These are phyloP conservation scores for Drosophila parvula DNA, from an alignment of 1,140 invertebrate species.

Conservation along the genomic window DNA sequence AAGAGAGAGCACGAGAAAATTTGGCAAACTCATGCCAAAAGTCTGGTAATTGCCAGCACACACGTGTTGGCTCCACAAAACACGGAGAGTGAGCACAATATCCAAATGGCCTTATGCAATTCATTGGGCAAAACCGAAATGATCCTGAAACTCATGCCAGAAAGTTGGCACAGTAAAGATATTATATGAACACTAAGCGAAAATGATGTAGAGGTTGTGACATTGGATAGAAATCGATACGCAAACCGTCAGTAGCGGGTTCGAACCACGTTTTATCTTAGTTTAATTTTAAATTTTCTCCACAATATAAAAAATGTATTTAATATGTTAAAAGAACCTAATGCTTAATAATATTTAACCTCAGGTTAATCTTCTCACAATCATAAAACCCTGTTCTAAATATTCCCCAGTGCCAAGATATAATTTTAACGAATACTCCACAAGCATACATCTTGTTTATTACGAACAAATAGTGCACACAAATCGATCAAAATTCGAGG, in stretches of 20 bases:
- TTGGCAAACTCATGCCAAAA: conserved; percentile 48
- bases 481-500: conserved; percentile 37
- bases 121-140: conserved; percentile 30
- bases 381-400: not conserved
- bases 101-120: conserved; percentile 46
- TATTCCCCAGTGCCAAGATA: conserved; percentile 5
- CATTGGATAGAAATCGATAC: not conserved
- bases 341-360: not conserved
- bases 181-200: not conserved
- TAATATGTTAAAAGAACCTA: not conserved
- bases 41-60: conserved; percentile 41
- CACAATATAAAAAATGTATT: not conserved
- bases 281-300: too few species aligned
- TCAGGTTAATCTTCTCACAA: not conserved
- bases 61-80: conserved; percentile 29
- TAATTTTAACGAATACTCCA: not conserved
- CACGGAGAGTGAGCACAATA: conserved; percentile 15
- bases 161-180: conserved; percentile 3
- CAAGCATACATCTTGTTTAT: conserved; percentile 28
- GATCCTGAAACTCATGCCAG: conserved; percentile 17
- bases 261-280: too few species aligned
- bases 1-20: conserved; percentile 17
- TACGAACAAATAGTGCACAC: conserved; percentile 39
- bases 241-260: too few species aligned
- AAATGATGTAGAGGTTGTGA: not conserved